A percentile compares a stretch with the other conserved stretches of the same genome.
These are phyloP conservation scores for Nothoprocta pentlandii DNA, from an alignment of 2,113 vertebrate species.

Conservation along the genomic window DNA sequence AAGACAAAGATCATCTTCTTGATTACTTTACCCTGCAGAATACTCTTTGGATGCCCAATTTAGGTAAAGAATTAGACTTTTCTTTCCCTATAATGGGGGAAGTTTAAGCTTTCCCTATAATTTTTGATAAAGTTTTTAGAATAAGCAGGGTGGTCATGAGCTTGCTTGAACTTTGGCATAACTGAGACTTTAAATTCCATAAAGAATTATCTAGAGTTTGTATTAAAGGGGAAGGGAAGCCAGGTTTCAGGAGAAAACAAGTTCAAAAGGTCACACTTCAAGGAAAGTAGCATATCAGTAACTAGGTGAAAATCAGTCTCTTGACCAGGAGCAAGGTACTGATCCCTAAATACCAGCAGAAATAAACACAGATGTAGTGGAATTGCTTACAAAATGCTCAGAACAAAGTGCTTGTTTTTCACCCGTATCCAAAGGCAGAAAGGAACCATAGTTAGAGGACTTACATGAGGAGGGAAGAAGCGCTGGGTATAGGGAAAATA, in stretches of 20 bases:
- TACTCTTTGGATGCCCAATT: not conserved
- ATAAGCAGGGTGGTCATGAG: constrained; percentile 7
- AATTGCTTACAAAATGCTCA: not conserved
- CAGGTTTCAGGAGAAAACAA: not conserved
- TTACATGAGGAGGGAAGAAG: accelerated
- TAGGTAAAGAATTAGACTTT: constrained; percentile 5
- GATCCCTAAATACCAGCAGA: not conserved
- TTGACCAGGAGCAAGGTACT: not conserved
- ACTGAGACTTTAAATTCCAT: constrained; percentile 11
- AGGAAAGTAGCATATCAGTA: not conserved
- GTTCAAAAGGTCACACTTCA: not conserved
- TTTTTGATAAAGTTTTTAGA: not conserved
- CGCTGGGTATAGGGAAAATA: not conserved
- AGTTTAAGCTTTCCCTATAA: constrained; percentile 1
- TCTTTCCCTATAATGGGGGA: not conserved
- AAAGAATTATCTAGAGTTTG: not conserved
- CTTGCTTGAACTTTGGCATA: not conserved
- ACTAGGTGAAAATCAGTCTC: not conserved
- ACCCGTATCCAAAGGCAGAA: not conserved
- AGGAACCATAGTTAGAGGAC: not conserved
- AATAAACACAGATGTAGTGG: not conserved
- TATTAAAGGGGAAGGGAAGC: not conserved
- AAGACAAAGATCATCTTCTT: not conserved
- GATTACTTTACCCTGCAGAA: not conserved
- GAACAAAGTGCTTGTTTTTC: not conserved